Evolutionary conservation across 1,140 invertebrate species (phyloP).

Genomic region (Pseudomyrmex concolor): DNA sequence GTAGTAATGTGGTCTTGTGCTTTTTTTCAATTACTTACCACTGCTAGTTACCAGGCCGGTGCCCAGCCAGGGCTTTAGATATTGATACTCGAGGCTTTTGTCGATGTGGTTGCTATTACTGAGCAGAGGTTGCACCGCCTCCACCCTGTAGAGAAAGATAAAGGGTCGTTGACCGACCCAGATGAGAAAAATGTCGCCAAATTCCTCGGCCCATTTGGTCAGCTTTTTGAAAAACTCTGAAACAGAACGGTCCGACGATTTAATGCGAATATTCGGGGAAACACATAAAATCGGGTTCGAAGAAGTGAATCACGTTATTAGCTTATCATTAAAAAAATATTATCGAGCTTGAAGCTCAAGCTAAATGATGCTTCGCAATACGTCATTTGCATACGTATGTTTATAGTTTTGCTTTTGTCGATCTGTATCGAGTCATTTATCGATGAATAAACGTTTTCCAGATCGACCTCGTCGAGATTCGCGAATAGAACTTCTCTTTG

Average conservation of each 20-base stretch:
- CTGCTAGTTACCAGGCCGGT: constrained; percentile 86
- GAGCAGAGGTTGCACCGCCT: constrained; percentile 78
- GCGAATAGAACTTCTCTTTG: no score
- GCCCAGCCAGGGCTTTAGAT: constrained; percentile 88
- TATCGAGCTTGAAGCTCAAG: no score
- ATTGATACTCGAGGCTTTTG: constrained; percentile 88
- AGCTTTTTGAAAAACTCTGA: constrained; percentile 77
- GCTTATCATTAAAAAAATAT: background rate
- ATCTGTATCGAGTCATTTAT: no score
- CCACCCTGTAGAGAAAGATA: constrained; percentile 77
- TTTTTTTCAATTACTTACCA: constrained; percentile 73
- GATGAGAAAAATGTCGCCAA: constrained; percentile 77
- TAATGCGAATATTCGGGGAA: background rate
- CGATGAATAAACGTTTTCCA: no score
- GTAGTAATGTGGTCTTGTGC: background rate
- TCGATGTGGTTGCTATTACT: constrained; percentile 85
- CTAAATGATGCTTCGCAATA: no score
- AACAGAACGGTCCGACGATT: constrained; percentile 21
- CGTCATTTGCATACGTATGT: no score
- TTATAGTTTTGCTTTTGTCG: no score
- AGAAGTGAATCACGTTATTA: background rate
- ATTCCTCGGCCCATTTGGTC: constrained; percentile 73
- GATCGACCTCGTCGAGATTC: no score
- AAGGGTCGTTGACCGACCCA: constrained; percentile 80
- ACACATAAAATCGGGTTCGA: background rate